Evolutionary conservation across 2,888 invertebrate genomes (phyloP).

Genomic region (Erebia aethiops): DNA sequence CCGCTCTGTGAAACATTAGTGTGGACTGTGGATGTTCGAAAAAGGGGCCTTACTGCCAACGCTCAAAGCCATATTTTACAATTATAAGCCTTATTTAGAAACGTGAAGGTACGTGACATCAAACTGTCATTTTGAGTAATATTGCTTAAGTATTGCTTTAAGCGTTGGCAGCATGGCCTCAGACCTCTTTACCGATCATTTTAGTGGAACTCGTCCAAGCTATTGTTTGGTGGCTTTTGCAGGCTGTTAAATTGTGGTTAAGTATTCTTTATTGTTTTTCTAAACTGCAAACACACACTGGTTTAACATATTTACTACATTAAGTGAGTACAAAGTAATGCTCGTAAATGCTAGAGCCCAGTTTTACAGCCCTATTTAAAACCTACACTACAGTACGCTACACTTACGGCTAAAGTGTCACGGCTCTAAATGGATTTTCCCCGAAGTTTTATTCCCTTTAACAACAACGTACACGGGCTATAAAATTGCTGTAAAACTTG

Average conservation of each 20-base stretch:
- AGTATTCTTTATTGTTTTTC: constrained; percentile 1
- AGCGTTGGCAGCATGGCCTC: no score
- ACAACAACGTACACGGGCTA: background rate
- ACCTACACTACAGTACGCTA: background rate
- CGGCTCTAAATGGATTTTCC: constrained; percentile 7
- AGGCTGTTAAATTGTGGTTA: background rate
- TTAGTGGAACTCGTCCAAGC: no score
- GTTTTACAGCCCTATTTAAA: background rate
- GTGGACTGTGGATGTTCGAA: no score
- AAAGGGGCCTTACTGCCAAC: no score
- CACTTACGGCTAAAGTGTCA: constrained; percentile 8
- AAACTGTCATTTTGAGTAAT: no score
- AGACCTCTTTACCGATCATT: no score
- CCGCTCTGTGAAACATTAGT: no score
- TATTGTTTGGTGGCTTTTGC: no score
- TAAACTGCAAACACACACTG: background rate
- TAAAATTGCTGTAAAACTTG: constrained; percentile 4
- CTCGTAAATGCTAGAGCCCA: background rate
- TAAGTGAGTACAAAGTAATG: constrained; percentile 6
- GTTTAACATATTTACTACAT: background rate
- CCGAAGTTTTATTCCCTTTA: constrained; percentile 3
- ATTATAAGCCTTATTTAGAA: no score
- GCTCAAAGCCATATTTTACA: no score
- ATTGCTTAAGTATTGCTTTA: no score
- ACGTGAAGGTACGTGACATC: no score